These are phyloP conservation scores for Zaprionus obscuricornis DNA, from an alignment of 2,888 invertebrate species.

Conservation along the genomic window DNA sequence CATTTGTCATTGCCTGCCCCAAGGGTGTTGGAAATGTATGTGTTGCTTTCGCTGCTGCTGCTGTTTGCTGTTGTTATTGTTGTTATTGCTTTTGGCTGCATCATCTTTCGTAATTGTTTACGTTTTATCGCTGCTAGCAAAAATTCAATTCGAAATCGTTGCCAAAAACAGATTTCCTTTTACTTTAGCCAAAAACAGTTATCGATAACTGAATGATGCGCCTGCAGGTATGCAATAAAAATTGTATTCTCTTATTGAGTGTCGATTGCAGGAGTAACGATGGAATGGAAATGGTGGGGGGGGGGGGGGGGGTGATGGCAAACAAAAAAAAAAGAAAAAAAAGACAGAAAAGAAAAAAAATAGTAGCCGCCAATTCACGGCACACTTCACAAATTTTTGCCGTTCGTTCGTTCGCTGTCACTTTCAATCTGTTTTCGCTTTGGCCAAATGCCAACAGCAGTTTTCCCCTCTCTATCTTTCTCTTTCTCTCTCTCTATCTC, in stretches of 20 bases:
- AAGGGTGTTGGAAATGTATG: conserved; percentile 35
- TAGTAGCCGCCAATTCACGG: conserved; percentile 16
- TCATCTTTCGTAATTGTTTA: conserved; percentile 52
- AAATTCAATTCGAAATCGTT: conserved; percentile 44
- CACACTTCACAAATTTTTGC: conserved; percentile 46
- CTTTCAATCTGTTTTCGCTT: conserved; percentile 50
- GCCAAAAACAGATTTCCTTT: conserved; percentile 40
- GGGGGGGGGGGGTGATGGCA: too few relatives aligned
- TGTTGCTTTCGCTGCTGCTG: conserved; percentile 24
- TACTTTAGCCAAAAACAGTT: background rate
- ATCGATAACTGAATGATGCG: conserved; percentile 22
- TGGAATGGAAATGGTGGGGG: too few relatives aligned
- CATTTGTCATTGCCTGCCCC: conserved; percentile 47
- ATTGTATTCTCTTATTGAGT: background rate
- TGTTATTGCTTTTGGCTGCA: conserved; percentile 6
- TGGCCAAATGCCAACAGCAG: background rate
- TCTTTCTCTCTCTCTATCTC: too few relatives aligned
- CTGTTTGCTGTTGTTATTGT: conserved; percentile 25
- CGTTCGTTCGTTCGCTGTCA: conserved; percentile 59
- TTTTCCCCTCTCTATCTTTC: conserved; percentile 4
- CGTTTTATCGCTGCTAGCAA: conserved; percentile 6
- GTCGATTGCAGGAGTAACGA: too few relatives aligned
- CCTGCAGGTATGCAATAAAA: conserved; percentile 24
- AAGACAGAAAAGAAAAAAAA: too few relatives aligned
- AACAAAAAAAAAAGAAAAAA: too few relatives aligned